Conservation (phyloP, 2,113 vertebrate genomes). For the Microtus oregoni region DNA sequence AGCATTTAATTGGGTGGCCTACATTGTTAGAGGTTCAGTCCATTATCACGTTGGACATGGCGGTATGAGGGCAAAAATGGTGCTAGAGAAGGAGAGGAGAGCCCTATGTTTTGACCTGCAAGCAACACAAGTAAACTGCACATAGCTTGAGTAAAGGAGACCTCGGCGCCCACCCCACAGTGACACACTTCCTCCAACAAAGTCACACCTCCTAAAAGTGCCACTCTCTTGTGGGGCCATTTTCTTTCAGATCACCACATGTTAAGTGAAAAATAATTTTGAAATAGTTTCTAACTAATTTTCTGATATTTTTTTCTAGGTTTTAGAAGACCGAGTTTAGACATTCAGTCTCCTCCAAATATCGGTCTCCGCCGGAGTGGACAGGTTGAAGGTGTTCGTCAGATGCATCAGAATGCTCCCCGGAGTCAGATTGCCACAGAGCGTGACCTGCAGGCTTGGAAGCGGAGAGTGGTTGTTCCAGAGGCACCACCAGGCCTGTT, state of each 20-base stretch:
- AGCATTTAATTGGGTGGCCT: background rate
- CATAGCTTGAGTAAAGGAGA: background rate
- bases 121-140: background rate
- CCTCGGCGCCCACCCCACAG: background rate
- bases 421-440: constrained; percentile 97
- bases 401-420: constrained; percentile 98
- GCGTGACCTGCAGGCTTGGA: constrained; percentile 96
- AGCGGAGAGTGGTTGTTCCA: constrained; percentile 95
- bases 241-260: background rate
- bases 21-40: background rate
- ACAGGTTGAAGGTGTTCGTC: constrained; percentile 97
- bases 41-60: background rate
- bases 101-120: background rate
- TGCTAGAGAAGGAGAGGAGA: background rate
- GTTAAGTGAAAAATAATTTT: background rate
- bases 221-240: background rate
- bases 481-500: constrained; percentile 90
- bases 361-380: constrained; percentile 96
- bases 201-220: background rate
- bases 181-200: background rate
- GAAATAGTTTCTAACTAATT: constrained; percentile 29
- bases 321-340: constrained; percentile 92
- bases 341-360: constrained; percentile 94
- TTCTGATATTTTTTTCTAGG: constrained; percentile 81
- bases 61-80: background rate